These are phyloP conservation scores for Polia nebulosa DNA, from an alignment of 2,888 invertebrate genomes.

Conservation along the genomic window DNA sequence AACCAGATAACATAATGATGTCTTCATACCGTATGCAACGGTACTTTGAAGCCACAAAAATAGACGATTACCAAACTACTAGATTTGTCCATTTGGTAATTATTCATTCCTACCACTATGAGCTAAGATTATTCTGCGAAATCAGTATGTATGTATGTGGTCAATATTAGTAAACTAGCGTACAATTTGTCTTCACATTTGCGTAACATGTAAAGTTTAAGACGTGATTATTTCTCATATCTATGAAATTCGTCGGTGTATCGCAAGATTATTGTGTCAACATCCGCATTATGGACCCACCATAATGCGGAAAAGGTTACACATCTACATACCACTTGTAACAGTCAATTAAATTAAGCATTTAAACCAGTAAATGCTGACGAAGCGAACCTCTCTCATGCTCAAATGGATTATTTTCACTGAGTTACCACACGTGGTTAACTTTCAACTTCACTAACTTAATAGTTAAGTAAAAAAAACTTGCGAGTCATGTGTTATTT, in stretches of 20 bases:
- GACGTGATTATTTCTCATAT: background rate
- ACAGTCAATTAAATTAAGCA: constrained; percentile 11
- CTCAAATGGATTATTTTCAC: constrained; percentile 16
- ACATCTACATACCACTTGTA: background rate
- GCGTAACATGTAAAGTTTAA: background rate
- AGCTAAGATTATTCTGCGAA: background rate
- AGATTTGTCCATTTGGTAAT: background rate
- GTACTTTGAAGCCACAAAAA: no score
- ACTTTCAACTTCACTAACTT: constrained; percentile 27
- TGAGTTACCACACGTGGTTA: background rate
- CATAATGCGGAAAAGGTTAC: constrained; percentile 1
- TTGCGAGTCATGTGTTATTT: constrained; percentile 18
- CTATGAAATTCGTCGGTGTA: background rate
- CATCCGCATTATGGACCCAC: no score
- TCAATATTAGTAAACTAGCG: background rate
- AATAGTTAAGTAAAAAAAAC: constrained; percentile 8
- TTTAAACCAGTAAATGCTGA: constrained; percentile 11
- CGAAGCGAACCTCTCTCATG: constrained; percentile 26
- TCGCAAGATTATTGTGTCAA: constrained; percentile 9
- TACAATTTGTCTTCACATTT: background rate
- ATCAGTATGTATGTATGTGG: background rate
- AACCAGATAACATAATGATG: background rate
- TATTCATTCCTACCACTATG: background rate
- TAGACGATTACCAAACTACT: background rate
- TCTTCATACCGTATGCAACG: background rate